Base-by-base conservation (phyloP, 2,113 vertebrate genomes). In the Carassius auratus region DNA sequence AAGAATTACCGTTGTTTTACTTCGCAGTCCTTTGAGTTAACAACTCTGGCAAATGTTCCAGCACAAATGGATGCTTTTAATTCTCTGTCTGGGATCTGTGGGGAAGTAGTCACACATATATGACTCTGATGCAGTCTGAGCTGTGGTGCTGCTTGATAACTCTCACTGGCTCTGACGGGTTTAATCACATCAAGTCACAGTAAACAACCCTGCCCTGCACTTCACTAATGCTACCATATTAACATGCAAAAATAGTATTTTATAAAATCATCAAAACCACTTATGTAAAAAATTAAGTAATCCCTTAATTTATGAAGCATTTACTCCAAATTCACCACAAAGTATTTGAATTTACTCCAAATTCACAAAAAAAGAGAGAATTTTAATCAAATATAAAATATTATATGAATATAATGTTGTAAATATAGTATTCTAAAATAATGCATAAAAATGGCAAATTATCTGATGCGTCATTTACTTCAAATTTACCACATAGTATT, bases 141-240 rank as follows among this genome's bases (percentile, higher is more conserved):
- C 87, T 86, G 79, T 86, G 59, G 36, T 38, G 76, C 38, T 79
- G 55, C 33, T 81, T 81, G 85, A 93, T 91, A 91, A 91, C 90
- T 89, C n/a, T 26, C 17, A 21, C 38, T 71, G 8, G 17, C 76
- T 59, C 26, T 68, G 52, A 19, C 12, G 55, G 50, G 57, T 21
- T 19, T 57, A 42, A 78, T 78, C 36, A 19, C 33, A 61, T 78
- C 33, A 33, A 55, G n/a, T 78, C 36, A 38, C 10, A 78, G 33
- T 8, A 45, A 45, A 45, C 42, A 21, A 3, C 5, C 73, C 13
- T 1, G 23, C 45, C 4, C 1, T 21, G 38, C 8, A n/a, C n/a
- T 76, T 52, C 8, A 55, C 74, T 55, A 30, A 10, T 14, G 7
- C 10, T 57, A 76, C 3, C 8, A 17, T 26, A 55, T 33, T 30